Percentiles rank a stretch among this genome's conserved stretches.
These are phyloP conservation scores for Stenchaetothrips biformis DNA, from an alignment of 2,888 invertebrate species.

Conservation along the genomic window DNA sequence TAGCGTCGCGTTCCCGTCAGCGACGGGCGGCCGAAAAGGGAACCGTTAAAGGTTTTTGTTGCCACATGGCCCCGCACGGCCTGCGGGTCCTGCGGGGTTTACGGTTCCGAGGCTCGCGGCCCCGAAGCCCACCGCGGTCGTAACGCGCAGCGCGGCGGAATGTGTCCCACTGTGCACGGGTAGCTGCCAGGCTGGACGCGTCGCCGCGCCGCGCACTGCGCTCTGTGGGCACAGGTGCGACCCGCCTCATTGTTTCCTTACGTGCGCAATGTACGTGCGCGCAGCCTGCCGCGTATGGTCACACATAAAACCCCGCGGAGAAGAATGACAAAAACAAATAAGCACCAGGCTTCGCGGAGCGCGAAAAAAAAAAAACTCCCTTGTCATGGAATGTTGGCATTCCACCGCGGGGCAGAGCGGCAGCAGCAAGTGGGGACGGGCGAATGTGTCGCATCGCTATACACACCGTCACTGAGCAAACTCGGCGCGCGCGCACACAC, in stretches of 20 bases:
- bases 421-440: not conserved
- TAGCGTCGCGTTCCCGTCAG: no score
- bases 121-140: no score
- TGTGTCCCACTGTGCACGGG: no score
- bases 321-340: no score
- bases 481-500: not conserved
- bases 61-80: no score
- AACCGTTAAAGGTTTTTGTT: no score
- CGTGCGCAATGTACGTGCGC: not conserved
- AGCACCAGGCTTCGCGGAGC: no score
- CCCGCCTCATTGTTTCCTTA: not conserved
- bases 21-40: no score
- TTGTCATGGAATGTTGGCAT: not conserved
- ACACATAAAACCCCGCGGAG: not conserved
- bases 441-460: constrained; percentile 6
- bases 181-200: not conserved
- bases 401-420: not conserved
- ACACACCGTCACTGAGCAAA: not conserved
- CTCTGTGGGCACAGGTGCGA: not conserved
- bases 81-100: no score
- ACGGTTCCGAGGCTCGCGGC: no score
- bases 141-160: no score
- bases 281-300: not conserved
- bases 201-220: not conserved
- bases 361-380: not conserved